Base-by-base conservation (phyloP, 2,113 vertebrate species). In the Indicator indicator region DNA sequence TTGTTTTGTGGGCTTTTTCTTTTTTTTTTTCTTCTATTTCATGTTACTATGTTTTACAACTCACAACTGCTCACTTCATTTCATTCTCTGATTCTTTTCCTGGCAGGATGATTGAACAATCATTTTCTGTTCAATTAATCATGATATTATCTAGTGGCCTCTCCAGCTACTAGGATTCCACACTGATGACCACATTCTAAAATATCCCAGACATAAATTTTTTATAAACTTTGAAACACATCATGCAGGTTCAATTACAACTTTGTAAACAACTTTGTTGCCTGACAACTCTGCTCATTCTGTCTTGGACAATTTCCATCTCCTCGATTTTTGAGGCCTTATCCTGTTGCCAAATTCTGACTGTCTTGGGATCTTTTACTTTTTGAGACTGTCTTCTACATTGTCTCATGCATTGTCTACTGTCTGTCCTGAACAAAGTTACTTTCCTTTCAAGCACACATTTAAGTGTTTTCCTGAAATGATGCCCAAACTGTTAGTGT, bases 391-490 rank as follows among this genome's bases (percentile, higher is more conserved):
- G 86, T 72, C 82, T 94, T 95, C 58, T 74, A 26, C 30, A 65
- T 36, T 80, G 82, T 94, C 86, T 97, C 78, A 54, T 67, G 19
- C 11, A 38, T 30, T 90, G 93, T 92, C 81, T 97, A 33, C 73
- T 38, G 83, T 90, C 89, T 96, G 84, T 59, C 67, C 94, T 8
- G 9, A 83, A 78, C 93, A 26, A 79, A 90, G 14, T 52, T 79
- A 42, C 68, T 93, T 90, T 89, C 42, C 16, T 94, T 82, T 85
- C 70, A 85, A 89, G 54, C 11, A 79, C 67, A 50, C 21, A 42
- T 94, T 85, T 93, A 95, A 97, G 86, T 96, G 89, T 84, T 96
- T 92, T 95, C 78, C 93, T 97, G 95, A 96, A 96, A 94, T 79
- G 78, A 30, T 97, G 94, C 93, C 95, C 84, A 94, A 92, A 85